Conservation (phyloP, 2,113 vertebrate species). For the Mus musculus region GRCm39 chr13:48580001-48580500, state of each 20-base stretch:
- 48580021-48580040: not conserved
- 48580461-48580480: not conserved
- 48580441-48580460: not conserved
- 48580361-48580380: not conserved
- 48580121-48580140: too few species aligned
- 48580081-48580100: not conserved
- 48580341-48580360: not conserved
- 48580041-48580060: not conserved
- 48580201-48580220: not conserved
- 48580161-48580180: too few species aligned
- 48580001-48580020: not conserved
- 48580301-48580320: not conserved
- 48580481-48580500: not conserved
- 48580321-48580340: not conserved
- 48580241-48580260: not conserved
- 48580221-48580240: not conserved
- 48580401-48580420: not conserved
- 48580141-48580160: too few species aligned
- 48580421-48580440: not conserved
- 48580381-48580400: not conserved
- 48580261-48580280: not conserved
- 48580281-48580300: not conserved
- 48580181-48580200: not conserved
- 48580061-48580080: not conserved
- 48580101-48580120: not conserved